These are phyloP conservation scores for Plectropomus leopardus DNA, from an alignment of 2,113 vertebrate species.

Conservation along the genomic window DNA sequence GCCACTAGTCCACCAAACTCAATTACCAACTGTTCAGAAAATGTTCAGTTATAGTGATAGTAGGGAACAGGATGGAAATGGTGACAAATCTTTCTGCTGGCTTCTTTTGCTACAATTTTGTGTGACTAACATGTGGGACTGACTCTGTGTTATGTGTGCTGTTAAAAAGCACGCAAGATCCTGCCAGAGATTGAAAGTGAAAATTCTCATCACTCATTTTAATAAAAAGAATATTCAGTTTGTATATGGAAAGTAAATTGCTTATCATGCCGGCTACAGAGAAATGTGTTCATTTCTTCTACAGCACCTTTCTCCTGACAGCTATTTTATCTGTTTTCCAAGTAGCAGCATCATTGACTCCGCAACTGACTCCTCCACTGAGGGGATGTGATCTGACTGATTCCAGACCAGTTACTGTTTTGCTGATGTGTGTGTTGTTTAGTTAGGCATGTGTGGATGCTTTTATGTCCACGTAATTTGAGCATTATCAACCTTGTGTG, in stretches of 20 bases:
- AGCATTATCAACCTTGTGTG: slow-evolving; percentile 5
- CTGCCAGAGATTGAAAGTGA: slow-evolving; percentile 19
- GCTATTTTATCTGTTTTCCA: slow-evolving; percentile 46
- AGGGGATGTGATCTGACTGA: slow-evolving; percentile 15
- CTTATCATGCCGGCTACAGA: neutral
- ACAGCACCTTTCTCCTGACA: neutral
- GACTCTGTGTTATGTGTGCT: slow-evolving; percentile 1
- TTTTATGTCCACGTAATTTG: slow-evolving; percentile 10
- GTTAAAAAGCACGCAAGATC: neutral
- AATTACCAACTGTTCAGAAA: slow-evolving; percentile 69
- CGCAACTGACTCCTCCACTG: slow-evolving; percentile 1
- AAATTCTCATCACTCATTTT: slow-evolving; percentile 20
- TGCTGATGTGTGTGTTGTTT: slow-evolving; percentile 8
- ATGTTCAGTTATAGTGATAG: slow-evolving; percentile 52
- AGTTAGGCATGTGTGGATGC: neutral
- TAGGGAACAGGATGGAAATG: slow-evolving; percentile 22
- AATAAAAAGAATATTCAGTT: slow-evolving; percentile 32
- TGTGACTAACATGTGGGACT: slow-evolving; percentile 7
- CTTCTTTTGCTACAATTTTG: slow-evolving; percentile 16
- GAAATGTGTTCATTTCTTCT: slow-evolving; percentile 2
- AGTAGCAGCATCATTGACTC: slow-evolving; percentile 14
- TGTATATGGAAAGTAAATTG: slow-evolving; percentile 3
- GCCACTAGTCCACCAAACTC: slow-evolving; percentile 60
- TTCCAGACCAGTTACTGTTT: neutral
- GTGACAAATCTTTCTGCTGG: slow-evolving; percentile 38